Percentiles rank a stretch among this genome's conserved stretches.
Conservation (phyloP, 2,888 invertebrate genomes). For the Clostera curtula region DNA sequence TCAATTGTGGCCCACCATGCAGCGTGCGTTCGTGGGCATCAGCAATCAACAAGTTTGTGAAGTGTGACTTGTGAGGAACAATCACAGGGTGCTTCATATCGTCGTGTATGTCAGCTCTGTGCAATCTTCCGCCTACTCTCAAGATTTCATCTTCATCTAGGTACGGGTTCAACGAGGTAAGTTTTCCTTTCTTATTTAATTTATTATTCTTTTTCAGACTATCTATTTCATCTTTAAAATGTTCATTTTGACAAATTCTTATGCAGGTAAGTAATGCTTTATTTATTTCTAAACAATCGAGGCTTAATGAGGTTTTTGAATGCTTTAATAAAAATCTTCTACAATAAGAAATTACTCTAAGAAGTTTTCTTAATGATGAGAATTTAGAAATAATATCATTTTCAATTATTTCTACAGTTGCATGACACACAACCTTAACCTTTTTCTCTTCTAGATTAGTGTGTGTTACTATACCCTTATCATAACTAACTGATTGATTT, state of each 20-base stretch:
- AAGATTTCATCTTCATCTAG: conserved; percentile 1
- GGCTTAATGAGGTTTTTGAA: not conserved
- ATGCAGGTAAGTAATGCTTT: conserved; percentile 1
- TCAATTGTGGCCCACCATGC: conserved; percentile 16
- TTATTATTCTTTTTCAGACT: not conserved
- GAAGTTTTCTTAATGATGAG: conserved; percentile 1
- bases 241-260: not conserved
- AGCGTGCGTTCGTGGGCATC: conserved; percentile 15
- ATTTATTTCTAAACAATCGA: not conserved
- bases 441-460: conserved; percentile 1
- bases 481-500: not conserved
- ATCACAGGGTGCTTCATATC: conserved; percentile 14
- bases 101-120: conserved; percentile 4
- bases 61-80: conserved; percentile 3
- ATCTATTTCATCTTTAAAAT: not conserved
- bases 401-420: not conserved
- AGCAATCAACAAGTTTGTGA: conserved; percentile 10
- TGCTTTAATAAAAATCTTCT: conserved; percentile 2
- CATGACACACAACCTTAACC: not conserved
- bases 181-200: not conserved
- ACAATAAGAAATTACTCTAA: conserved; percentile 4
- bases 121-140: conserved; percentile 10
- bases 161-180: conserved; percentile 1
- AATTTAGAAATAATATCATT: not conserved
- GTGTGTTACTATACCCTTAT: not conserved